Base-by-base conservation (phyloP, 1,140 invertebrate genomes). In the Grapholita molesta region DNA sequence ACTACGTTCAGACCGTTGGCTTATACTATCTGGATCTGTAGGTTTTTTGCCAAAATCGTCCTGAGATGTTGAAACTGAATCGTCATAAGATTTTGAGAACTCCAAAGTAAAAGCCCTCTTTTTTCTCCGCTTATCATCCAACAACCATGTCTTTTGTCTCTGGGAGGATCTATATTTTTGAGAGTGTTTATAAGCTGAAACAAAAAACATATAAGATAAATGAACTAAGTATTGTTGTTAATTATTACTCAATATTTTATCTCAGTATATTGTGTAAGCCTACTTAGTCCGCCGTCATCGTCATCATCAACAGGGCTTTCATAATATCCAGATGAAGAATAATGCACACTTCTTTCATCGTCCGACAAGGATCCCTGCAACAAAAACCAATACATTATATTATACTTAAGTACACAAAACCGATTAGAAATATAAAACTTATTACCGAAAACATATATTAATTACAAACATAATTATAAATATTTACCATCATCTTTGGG, bases 251-350 rank as follows among this genome's bases (percentile, higher is more conserved):
- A 71, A 33, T 52, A 66, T 28, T 66, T 68, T 57, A 42, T 32
- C 67, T 35, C 9, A 65, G 24, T 71, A 18, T 21, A 48, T 66
- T 61, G 53, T 67, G 38, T 69, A 61, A 68, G 64, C 85, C 84
- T 91, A 93, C 93, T 93, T 79, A 92, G 84, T 30, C 91, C 92
- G 52, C 91, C 91, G 76, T 92, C 90, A 72, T 92, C 90, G 9
- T 91, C 93, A 76, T 96, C 95, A 28, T 95, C 95, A 0, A 95
- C 93, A 9, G 96, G 96, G 80, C 95, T 96, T 79, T 96, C 95
- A 80, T 96, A 96, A 74, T 96, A 96, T 1, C 95, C 96, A 0
- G 96, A 96, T 0, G 96, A 96, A 55, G 95, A 96, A 79, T 95
- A 95, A 69, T 95, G 95, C 38, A 94, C 94, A 85, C 94, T 95